phyloP scores from a whole-genome alignment of 2,797 vertebrate species.

The Vespertilio murinus region DNA sequence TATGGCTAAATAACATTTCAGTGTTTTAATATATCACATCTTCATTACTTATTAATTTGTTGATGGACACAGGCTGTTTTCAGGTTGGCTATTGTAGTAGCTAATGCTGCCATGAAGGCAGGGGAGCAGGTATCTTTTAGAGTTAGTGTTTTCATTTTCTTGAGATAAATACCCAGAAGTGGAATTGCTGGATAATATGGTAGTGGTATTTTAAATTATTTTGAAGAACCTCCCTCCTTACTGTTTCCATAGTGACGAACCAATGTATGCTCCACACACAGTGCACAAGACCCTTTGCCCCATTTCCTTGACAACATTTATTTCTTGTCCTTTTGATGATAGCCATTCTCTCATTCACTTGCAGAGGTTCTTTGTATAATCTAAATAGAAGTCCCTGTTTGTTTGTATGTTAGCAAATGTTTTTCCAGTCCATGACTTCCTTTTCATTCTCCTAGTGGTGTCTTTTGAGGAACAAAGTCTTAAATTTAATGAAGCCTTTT shows the following conservation, averaged over 20 bases:
- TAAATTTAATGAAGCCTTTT: not conserved
- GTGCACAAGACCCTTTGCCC: not conserved
- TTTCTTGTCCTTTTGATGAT: not conserved
- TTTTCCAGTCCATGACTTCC: not conserved
- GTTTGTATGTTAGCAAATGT: not conserved
- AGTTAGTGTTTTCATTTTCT: not conserved
- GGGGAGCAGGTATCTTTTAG: not conserved
- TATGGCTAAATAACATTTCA: not conserved
- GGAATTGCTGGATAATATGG: not conserved
- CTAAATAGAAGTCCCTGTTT: not conserved
- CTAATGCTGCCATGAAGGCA: not conserved
- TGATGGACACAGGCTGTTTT: not conserved
- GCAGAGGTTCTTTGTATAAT: not conserved
- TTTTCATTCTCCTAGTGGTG: not conserved
- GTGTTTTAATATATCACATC: not conserved
- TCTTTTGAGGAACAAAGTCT: not conserved
- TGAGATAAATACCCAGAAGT: not conserved
- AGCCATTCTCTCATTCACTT: not conserved
- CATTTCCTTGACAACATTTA: not conserved
- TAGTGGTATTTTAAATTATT: not conserved
- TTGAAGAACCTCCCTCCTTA: not conserved
- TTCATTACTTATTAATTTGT: not conserved
- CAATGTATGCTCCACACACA: not conserved
- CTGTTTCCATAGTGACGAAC: not conserved
- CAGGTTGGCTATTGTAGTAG: not conserved